Evolutionary conservation across 2,888 invertebrate genomes (phyloP).

Genomic region (Caenorhabditis imperialis): DNA sequence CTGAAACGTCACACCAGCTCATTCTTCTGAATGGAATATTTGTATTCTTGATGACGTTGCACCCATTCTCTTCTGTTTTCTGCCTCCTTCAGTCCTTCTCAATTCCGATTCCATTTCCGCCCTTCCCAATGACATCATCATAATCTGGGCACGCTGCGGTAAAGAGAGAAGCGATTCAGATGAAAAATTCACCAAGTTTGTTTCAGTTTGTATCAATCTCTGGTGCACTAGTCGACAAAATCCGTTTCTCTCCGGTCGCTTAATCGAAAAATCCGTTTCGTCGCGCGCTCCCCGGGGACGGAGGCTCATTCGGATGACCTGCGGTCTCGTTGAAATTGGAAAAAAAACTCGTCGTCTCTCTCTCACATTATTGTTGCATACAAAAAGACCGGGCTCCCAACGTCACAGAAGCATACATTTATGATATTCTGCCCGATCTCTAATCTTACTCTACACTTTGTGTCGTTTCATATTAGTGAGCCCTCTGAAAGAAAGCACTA

Average conservation of each 20-base stretch:
- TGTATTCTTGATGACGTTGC: slow-evolving; percentile 10
- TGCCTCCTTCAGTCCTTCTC: background rate
- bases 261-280: slow-evolving; percentile 36
- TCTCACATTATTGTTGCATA: slow-evolving; percentile 44
- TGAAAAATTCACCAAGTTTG: slow-evolving; percentile 40
- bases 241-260: slow-evolving; percentile 37
- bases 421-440: slow-evolving; percentile 6
- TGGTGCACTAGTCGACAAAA: slow-evolving; percentile 27
- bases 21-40: background rate
- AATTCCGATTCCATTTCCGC: slow-evolving; percentile 7
- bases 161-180: background rate
- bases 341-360: background rate
- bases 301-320: slow-evolving; percentile 7
- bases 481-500: no score
- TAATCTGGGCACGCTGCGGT: slow-evolving; percentile 6
- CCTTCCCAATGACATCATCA: slow-evolving; percentile 12
- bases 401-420: slow-evolving; percentile 20
- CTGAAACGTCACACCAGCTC: slow-evolving; percentile 2
- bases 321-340: slow-evolving; percentile 36
- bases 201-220: slow-evolving; percentile 9
- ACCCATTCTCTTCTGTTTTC: slow-evolving; percentile 1
- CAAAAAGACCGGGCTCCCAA: slow-evolving; percentile 13
- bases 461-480: background rate
- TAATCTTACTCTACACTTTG: background rate
- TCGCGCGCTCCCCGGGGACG: slow-evolving; percentile 16